Base-by-base conservation (phyloP, 2,888 invertebrate genomes). In the Pimpla rufipes region DNA sequence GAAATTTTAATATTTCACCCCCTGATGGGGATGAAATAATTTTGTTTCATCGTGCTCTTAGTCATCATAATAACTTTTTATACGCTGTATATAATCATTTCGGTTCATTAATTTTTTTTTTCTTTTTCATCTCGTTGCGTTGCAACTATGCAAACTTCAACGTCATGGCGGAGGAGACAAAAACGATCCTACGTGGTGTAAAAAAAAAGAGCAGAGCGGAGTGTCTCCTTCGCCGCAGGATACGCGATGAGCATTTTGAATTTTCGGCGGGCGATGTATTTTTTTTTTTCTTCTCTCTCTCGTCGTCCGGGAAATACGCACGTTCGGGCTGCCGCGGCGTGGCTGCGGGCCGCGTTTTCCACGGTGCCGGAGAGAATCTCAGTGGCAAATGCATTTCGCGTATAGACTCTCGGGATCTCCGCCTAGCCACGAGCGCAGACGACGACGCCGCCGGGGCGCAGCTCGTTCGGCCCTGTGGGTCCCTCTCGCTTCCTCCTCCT, bases 181-280 rank as follows among this genome's bases (percentile, higher is more conserved):
- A 29, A 29, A 5, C 29, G 5, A 5, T 29, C 29, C 29, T 3
- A 2, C 5, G 29, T 5, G 29, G 1, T 13, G 45, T 2, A 45
- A 18, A 13, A 57, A 57, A 23, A 13, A 13, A 2, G 13, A 4
- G 4, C 6, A 21, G 18, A 62, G 37, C 16, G 1, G 40, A 59
- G 37, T n/a, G 4, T 45, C 42, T 4, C 21, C 13, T 16, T 37
- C 21, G 42, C 42, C 23, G 13, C 21, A n/a, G 66, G 13, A 42
- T 45, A 89, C 89, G 90, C 85, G 88, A 85, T 83, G 85, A 85
- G 89, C 89, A 88, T 90, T 87, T 82, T 78, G 85, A 89, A 89
- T 88, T 85, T 84, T 83, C 76, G 29, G 13, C 42, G 13, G 66
- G 79, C 47, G 13, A 29, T 35, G 76, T 81, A 78, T 40, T 73